A percentile compares a stretch with the other conserved stretches of the same genome.
phyloP scores from a whole-genome alignment of 64 coral and sea anemone genomes.

The Montipora efflorescens region DNA sequence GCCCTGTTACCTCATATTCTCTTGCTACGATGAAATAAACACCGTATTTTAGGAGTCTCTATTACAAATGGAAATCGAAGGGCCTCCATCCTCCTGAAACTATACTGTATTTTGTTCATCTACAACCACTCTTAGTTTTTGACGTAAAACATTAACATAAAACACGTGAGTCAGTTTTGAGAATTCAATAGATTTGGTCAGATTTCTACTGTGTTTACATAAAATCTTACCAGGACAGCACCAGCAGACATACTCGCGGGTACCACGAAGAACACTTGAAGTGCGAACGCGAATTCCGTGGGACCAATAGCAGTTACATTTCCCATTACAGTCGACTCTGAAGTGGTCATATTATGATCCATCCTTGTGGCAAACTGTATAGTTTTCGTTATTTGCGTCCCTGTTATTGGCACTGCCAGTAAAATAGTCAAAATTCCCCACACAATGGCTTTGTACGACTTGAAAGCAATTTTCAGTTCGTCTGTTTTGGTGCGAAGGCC shows the following conservation, averaged over 20 bases:
- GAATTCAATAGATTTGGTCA: no score
- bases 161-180: no score
- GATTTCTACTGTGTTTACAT: not conserved
- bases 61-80: no score
- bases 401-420: conserved; percentile 66
- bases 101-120: no score
- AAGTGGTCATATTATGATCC: conserved; percentile 75
- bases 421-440: conserved; percentile 87
- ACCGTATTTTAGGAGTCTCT: no score
- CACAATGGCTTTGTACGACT: conserved; percentile 79
- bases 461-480: conserved; percentile 51
- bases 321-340: conserved; percentile 55
- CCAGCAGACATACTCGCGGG: conserved; percentile 84
- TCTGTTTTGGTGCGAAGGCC: conserved; percentile 81
- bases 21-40: no score
- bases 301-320: conserved; percentile 94
- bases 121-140: no score
- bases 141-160: no score
- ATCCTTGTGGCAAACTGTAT: conserved; percentile 86
- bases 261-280: conserved; percentile 83
- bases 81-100: no score
- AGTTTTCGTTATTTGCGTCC: conserved; percentile 93
- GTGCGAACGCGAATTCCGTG: conserved; percentile 89
- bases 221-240: conserved; percentile 81
- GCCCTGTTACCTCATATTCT: no score